Conservation (phyloP, 2,888 invertebrate genomes). For the Monoplex corrugatus region DNA sequence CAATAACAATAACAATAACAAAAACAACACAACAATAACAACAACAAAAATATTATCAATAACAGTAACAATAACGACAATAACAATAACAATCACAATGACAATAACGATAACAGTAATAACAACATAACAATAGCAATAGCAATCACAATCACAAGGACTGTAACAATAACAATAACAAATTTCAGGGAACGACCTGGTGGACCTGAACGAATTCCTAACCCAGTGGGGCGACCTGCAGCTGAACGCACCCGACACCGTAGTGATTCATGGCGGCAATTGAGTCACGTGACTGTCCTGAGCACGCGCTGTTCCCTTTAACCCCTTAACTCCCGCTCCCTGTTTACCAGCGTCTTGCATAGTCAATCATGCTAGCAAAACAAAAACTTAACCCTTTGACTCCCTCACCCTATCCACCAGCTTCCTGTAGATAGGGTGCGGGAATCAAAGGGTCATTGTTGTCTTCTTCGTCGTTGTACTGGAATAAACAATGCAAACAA, state of each 20-base stretch:
- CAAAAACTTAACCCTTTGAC: not conserved
- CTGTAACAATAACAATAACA: too few relatives aligned
- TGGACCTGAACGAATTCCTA: constrained; percentile 69
- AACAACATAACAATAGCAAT: too few relatives aligned
- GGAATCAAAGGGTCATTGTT: not conserved
- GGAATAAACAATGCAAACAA: not conserved
- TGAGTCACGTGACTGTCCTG: not conserved
- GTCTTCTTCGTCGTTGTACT: not conserved
- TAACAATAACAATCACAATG: too few relatives aligned
- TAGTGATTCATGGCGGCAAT: constrained; percentile 16
- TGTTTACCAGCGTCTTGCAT: not conserved
- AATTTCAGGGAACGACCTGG: constrained; percentile 61
- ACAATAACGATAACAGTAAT: too few relatives aligned
- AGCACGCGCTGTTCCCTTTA: too few relatives aligned
- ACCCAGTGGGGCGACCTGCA: constrained; percentile 67
- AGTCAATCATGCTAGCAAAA: not conserved
- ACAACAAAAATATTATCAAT: too few relatives aligned
- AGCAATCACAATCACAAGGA: too few relatives aligned
- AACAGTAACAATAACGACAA: too few relatives aligned
- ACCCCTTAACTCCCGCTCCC: not conserved
- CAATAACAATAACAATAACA: too few relatives aligned
- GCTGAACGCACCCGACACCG: constrained; percentile 52
- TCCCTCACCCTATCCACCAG: not conserved
- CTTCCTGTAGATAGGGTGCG: too few relatives aligned
- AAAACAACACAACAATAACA: too few relatives aligned